Percentiles rank a stretch among this genome's conserved stretches.
Evolutionary conservation across 2,113 vertebrate genomes (phyloP).

Genomic region (Eolophus roseicapilla): DNA sequence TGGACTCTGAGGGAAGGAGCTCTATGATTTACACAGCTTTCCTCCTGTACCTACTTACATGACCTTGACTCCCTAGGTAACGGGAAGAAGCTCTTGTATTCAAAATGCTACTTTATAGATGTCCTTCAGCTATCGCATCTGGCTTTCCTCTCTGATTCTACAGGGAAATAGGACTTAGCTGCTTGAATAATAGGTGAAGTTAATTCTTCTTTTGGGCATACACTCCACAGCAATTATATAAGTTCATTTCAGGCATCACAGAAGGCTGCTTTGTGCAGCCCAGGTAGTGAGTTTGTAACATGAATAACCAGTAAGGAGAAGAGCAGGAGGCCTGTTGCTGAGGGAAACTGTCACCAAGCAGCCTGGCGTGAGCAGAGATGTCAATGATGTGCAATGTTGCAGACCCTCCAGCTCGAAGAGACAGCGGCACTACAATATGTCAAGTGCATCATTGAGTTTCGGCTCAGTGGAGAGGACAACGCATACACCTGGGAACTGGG

Average conservation of each 20-base stretch:
- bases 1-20: background rate
- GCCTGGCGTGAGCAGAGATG: background rate
- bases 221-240: fast-evolving
- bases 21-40: background rate
- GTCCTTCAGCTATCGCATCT: background rate
- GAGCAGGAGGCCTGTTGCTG: background rate
- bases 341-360: background rate
- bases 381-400: background rate
- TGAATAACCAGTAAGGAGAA: background rate
- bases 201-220: background rate
- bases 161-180: background rate
- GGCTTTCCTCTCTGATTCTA: background rate
- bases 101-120: background rate
- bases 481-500: conserved; percentile 50
- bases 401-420: conserved; percentile 10
- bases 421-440: background rate
- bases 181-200: background rate
- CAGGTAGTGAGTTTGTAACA: background rate
- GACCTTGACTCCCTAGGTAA: background rate
- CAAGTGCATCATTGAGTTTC: background rate
- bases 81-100: background rate
- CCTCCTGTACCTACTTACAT: background rate
- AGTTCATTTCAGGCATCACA: background rate
- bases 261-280: background rate
- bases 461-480: background rate